Conservation (phyloP, 2,113 vertebrate species). For the Lanius collurio region DNA sequence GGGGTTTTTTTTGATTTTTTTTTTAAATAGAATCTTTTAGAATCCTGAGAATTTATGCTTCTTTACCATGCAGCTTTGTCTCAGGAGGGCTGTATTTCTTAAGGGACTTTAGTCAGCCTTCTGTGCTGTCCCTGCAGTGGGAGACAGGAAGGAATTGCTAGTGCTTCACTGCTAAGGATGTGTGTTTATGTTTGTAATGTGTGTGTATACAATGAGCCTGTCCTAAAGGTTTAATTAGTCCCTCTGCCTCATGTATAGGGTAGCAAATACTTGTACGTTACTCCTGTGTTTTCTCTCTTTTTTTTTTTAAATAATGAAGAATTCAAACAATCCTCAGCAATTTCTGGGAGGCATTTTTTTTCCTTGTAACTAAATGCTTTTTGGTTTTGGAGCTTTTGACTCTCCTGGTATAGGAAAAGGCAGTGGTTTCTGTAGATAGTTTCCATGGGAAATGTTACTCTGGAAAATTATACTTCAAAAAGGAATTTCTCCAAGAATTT, state of each 20-base stretch:
- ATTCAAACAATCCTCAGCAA: background rate
- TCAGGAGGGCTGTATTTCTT: background rate
- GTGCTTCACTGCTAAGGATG: rapidly evolving
- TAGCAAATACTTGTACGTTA: background rate
- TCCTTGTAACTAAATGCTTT: background rate
- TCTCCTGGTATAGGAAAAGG: background rate
- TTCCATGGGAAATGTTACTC: background rate
- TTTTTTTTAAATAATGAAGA: background rate
- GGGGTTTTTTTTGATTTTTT: too few species aligned
- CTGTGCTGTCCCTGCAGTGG: background rate
- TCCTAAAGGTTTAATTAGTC: background rate
- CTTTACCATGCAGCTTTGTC: background rate
- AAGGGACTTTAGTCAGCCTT: background rate
- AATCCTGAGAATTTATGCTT: background rate
- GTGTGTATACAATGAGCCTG: background rate
- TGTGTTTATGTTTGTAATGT: background rate
- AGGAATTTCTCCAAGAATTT: background rate
- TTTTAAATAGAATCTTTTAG: background rate
- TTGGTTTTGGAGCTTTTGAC: background rate
- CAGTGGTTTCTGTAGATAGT: background rate
- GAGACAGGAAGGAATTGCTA: background rate
- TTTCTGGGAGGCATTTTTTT: background rate
- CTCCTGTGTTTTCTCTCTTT: background rate
- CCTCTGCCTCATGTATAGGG: background rate
- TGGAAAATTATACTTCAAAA: background rate